Conservation (phyloP, 1,140 invertebrate genomes). For the Eriocheir sinensis region DNA sequence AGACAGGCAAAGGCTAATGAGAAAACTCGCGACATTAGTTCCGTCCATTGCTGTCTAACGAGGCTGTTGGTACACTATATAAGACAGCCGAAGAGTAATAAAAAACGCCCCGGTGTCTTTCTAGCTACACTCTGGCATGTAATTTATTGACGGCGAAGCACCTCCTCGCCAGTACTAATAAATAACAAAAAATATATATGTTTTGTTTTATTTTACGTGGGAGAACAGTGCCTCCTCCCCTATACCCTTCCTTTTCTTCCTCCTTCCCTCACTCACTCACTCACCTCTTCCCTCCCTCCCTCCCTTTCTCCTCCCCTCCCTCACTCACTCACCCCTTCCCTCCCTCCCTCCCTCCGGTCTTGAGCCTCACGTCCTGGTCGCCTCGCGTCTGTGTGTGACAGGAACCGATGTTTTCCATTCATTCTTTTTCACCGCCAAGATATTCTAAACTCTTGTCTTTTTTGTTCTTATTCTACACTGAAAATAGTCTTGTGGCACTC, state of each 20-base stretch:
- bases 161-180: neutral
- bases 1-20: neutral
- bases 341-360: neutral
- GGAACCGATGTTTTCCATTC: slow-evolving; percentile 13
- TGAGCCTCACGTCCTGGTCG: neutral
- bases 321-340: neutral
- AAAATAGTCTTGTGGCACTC: neutral
- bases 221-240: neutral
- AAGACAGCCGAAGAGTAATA: neutral
- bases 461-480: neutral
- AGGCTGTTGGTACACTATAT: slow-evolving; percentile 8
- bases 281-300: neutral
- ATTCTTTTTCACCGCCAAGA: slow-evolving; percentile 20
- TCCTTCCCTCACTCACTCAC: neutral
- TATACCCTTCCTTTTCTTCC: neutral
- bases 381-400: neutral
- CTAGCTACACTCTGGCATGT: no score
- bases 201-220: neutral
- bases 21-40: neutral
- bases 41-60: neutral
- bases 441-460: neutral
- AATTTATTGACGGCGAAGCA: no score
- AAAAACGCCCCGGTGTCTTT: no score
- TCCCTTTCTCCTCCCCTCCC: neutral
- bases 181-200: neutral